phyloP scores from a whole-genome alignment of 1,140 invertebrate species.

The Pseudomyrmex gracilis region DNA sequence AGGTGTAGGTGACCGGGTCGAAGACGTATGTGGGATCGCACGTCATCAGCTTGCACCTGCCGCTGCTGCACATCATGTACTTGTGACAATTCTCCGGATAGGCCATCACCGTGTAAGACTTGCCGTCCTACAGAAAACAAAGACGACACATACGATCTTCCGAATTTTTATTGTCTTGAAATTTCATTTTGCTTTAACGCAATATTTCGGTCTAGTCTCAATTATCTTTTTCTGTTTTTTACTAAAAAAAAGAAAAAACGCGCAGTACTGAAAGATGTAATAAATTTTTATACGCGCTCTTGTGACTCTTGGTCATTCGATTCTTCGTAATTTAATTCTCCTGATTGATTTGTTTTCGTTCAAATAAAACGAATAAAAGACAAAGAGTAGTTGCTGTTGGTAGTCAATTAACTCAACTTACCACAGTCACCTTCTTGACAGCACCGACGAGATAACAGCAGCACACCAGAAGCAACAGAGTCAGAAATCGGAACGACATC shows the following conservation, averaged over 20 bases:
- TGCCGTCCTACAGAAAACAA: slow-evolving; percentile 32
- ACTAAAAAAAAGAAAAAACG: too few species aligned
- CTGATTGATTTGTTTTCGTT: too few species aligned
- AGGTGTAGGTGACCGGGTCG: slow-evolving; percentile 39
- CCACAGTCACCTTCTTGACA: slow-evolving; percentile 48
- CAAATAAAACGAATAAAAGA: too few species aligned
- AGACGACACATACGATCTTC: not conserved
- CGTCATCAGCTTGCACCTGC: slow-evolving; percentile 20
- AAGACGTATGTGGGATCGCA: slow-evolving; percentile 57
- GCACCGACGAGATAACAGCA: slow-evolving; percentile 8
- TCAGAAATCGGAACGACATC: slow-evolving; percentile 25
- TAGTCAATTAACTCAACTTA: slow-evolving; percentile 18
- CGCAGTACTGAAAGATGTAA: too few species aligned
- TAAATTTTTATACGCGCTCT: too few species aligned
- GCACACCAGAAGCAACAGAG: slow-evolving; percentile 5
- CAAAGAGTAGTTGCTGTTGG: too few species aligned
- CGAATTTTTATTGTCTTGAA: too few species aligned
- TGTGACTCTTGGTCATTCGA: too few species aligned
- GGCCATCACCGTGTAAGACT: slow-evolving; percentile 23
- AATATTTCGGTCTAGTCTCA: too few species aligned
- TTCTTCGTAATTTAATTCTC: too few species aligned
- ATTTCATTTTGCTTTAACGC: too few species aligned
- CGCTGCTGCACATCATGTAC: slow-evolving; percentile 27
- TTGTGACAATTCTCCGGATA: slow-evolving; percentile 53
- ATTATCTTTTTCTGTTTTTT: too few species aligned